Percentiles rank a stretch among this genome's conserved stretches.
Evolutionary conservation across 2,797 vertebrate species (phyloP).

Genomic region (Pteronotus mesoamericanus): DNA sequence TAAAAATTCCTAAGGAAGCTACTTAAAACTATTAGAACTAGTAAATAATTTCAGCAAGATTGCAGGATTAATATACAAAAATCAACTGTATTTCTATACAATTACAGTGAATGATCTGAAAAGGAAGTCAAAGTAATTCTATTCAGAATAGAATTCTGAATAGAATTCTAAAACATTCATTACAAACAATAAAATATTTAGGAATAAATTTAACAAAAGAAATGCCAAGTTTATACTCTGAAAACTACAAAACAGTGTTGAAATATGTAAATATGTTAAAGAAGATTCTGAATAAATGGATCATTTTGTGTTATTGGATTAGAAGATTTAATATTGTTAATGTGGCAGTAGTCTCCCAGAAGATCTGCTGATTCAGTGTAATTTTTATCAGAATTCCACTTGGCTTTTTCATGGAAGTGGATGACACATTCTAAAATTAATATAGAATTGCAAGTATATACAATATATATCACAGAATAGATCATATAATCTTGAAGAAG

Average conservation of each 20-base stretch:
- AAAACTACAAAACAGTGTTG: not conserved
- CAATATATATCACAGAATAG: not conserved
- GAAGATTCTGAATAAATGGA: not conserved
- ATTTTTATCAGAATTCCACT: not conserved
- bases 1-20: not conserved
- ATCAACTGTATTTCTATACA: not conserved
- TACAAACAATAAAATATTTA: not conserved
- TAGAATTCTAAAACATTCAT: not conserved
- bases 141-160: not conserved
- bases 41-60: not conserved
- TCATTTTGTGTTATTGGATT: not conserved
- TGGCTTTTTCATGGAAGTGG: not conserved
- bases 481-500: not conserved
- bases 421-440: not conserved
- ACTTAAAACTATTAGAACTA: not conserved
- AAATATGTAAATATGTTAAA: not conserved
- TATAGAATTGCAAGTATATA: not conserved
- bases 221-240: not conserved
- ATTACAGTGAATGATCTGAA: not conserved
- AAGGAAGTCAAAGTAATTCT: not conserved
- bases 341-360: not conserved
- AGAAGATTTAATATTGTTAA: not conserved
- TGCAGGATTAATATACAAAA: not conserved
- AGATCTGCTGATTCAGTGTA: not conserved
- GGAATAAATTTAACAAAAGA: not conserved